phyloP scores from a whole-genome alignment of 2,113 vertebrate genomes.

The Mus musculus region DNA sequence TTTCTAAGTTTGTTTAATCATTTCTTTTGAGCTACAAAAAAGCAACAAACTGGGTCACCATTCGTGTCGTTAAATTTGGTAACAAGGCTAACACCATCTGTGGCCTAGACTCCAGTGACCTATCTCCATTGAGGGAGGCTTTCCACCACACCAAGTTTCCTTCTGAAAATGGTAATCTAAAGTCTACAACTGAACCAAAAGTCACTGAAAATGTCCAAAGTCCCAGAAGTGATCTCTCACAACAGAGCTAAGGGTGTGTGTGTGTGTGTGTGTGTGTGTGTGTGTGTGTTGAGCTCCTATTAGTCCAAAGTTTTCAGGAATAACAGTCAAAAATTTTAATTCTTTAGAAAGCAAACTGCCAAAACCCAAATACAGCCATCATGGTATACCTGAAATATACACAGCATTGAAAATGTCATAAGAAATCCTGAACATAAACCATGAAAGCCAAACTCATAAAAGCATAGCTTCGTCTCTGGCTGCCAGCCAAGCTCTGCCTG shows the following conservation, averaged over 20 bases:
- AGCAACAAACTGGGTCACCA: constrained; percentile 66
- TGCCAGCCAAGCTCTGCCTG: background rate
- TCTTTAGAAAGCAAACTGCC: constrained; percentile 60
- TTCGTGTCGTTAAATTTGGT: constrained; percentile 62
- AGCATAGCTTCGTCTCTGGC: background rate
- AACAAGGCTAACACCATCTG: constrained; percentile 73
- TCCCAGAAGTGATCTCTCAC: background rate
- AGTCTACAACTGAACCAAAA: constrained; percentile 42
- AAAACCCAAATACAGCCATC: constrained; percentile 36
- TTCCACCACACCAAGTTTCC: constrained; percentile 25
- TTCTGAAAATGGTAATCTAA: constrained; percentile 13
- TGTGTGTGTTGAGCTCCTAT: background rate
- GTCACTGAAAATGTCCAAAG: constrained; percentile 25
- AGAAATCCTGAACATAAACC: constrained; percentile 10
- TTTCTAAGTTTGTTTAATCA: constrained; percentile 81
- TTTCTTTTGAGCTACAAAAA: constrained; percentile 71
- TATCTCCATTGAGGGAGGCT: constrained; percentile 39
- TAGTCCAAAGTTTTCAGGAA: constrained; percentile 45
- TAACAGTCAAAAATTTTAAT: constrained; percentile 33
- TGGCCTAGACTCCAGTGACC: constrained; percentile 48
- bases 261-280: no score
- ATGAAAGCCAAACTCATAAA: background rate
- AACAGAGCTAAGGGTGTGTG: background rate
- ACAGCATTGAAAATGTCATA: background rate
- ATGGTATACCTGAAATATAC: background rate